Evolutionary conservation across 64 coral and sea anemone species (phyloP).

Genomic region (Anthopleura sola): DNA sequence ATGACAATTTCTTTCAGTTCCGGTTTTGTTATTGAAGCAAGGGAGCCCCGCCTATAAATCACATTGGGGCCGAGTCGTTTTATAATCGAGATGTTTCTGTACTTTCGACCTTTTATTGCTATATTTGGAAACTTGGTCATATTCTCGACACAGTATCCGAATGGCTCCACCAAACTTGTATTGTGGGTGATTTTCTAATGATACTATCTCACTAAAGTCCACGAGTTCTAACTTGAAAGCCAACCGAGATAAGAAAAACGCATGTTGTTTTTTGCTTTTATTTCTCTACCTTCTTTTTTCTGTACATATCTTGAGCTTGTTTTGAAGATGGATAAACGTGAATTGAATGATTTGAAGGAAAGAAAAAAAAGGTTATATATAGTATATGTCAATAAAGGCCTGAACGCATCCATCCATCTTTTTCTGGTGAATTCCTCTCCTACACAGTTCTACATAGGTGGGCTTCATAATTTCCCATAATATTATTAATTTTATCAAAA

Average conservation of each 20-base stretch:
- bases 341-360: no score
- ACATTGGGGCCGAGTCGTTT: not conserved
- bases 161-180: not conserved
- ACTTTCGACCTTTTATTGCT: not conserved
- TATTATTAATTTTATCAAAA: no score
- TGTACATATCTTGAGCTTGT: no score
- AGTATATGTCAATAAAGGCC: no score
- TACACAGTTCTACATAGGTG: no score
- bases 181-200: not conserved
- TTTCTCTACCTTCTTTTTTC: not conserved
- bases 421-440: no score
- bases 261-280: not conserved
- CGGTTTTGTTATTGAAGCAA: not conserved
- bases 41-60: not conserved
- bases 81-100: not conserved
- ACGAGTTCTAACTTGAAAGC: not conserved
- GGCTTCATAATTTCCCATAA: no score
- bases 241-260: not conserved
- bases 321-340: no score
- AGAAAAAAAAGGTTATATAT: no score
- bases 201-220: not conserved
- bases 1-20: not conserved
- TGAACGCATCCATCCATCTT: not conserved
- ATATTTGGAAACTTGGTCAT: not conserved
- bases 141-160: not conserved